A percentile compares a stretch with the other conserved stretches of the same genome.
Evolutionary conservation across 92 coral and sea anemone genomes (phyloP).

Genomic region (Palythoa caribaeorum): DNA sequence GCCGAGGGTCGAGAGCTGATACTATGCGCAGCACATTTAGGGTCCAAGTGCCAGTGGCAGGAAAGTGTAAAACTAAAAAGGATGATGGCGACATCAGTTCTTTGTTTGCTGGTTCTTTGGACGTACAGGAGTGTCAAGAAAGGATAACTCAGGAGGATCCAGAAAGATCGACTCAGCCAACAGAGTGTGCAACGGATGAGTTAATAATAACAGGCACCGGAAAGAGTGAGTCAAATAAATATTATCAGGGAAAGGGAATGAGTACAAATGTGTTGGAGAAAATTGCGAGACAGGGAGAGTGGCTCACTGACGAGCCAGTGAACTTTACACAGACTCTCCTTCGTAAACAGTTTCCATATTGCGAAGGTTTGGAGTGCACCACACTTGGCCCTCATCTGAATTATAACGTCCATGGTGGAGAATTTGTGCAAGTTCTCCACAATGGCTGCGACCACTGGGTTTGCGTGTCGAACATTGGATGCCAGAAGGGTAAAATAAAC

Average conservation of each 20-base stretch:
- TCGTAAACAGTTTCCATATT: slow-evolving; percentile 15
- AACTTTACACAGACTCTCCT: slow-evolving; percentile 35
- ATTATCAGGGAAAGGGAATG: neutral
- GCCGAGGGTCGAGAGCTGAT: slow-evolving; percentile 2
- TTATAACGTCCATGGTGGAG: slow-evolving; percentile 40
- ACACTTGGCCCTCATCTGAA: slow-evolving; percentile 26
- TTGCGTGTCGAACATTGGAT: slow-evolving; percentile 54
- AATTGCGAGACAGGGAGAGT: slow-evolving; percentile 10
- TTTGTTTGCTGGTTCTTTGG: slow-evolving; percentile 19
- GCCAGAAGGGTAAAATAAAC: slow-evolving; percentile 45
- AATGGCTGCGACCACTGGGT: slow-evolving; percentile 66
- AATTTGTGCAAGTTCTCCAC: slow-evolving; percentile 71
- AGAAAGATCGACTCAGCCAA: neutral
- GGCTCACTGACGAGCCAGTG: slow-evolving; percentile 14
- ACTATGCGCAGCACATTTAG: neutral
- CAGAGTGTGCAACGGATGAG: neutral
- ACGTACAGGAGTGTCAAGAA: neutral
- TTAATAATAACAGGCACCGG: neutral
- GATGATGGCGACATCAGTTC: neutral
- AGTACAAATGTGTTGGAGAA: neutral
- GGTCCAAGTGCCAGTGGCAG: neutral
- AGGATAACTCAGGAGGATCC: neutral
- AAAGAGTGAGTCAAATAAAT: neutral
- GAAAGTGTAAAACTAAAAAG: neutral
- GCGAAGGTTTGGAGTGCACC: slow-evolving; percentile 38